Evolutionary conservation across 35 echinoderm and acorn worm genomes (phyloP).

Genomic region (Apostichopus californicus): DNA sequence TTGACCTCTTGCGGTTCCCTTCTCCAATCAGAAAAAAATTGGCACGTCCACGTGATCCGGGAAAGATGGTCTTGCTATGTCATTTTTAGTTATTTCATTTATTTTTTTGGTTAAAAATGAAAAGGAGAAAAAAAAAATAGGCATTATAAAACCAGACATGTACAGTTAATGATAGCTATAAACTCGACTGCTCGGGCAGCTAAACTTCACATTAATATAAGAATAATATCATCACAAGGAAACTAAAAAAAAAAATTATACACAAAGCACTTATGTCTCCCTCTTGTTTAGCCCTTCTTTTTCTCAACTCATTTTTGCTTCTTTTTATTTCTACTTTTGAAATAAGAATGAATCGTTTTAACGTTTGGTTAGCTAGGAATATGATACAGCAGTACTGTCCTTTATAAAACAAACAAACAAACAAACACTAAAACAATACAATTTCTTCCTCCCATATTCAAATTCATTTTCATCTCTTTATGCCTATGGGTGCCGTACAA

Average conservation of each 20-base stretch:
- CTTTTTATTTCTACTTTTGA: neutral
- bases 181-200: neutral
- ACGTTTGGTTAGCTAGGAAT: slow-evolving; percentile 21
- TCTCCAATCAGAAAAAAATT: slow-evolving; percentile 32
- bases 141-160: slow-evolving; percentile 41
- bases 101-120: neutral
- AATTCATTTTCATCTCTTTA: too few species aligned
- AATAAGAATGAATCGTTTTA: slow-evolving; percentile 3
- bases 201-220: too few species aligned
- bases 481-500: too few species aligned
- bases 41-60: slow-evolving; percentile 28
- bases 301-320: neutral
- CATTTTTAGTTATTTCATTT: slow-evolving; percentile 25
- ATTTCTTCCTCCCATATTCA: too few species aligned
- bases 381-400: slow-evolving; percentile 47
- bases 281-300: neutral
- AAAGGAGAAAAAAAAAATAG: neutral
- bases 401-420: too few species aligned
- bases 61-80: neutral
- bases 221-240: neutral
- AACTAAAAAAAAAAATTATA: slow-evolving; percentile 3
- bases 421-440: too few species aligned
- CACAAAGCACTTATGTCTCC: slow-evolving; percentile 11
- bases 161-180: slow-evolving; percentile 27
- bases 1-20: slow-evolving; percentile 7